These are phyloP conservation scores for Heterochromis multidens DNA, from an alignment of 2,113 vertebrate species.

Conservation along the genomic window DNA sequence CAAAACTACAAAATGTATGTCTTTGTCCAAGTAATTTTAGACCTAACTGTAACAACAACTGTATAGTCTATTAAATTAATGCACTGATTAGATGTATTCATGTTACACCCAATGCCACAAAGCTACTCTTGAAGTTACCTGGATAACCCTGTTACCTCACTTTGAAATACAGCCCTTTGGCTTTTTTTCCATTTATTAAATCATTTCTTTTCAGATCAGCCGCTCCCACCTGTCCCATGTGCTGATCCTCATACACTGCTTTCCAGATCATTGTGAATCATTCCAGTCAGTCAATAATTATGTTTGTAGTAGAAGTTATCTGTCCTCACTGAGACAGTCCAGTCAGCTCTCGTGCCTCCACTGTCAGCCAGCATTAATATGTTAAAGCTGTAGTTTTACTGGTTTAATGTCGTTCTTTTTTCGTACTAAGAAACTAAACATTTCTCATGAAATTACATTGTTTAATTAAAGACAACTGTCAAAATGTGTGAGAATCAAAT, in stretches of 20 bases:
- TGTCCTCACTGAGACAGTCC: background rate
- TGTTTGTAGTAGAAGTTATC: background rate
- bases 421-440: background rate
- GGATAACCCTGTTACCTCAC: background rate
- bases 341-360: background rate
- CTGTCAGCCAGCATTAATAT: background rate
- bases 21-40: too few species aligned
- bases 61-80: too few species aligned
- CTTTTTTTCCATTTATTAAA: background rate
- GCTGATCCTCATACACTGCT: background rate
- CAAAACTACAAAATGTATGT: too few species aligned
- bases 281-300: background rate
- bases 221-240: background rate
- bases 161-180: background rate
- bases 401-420: background rate
- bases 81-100: too few species aligned
- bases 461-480: background rate
- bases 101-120: background rate
- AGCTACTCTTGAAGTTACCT: background rate
- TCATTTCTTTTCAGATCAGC: background rate
- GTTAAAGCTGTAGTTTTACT: accelerated
- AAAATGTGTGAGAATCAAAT: accelerated
- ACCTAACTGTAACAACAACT: too few species aligned
- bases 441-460: background rate
- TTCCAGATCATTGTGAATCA: background rate